Evolutionary conservation across 2,888 invertebrate genomes (phyloP).

Genomic region (Antheraea yamamai): DNA sequence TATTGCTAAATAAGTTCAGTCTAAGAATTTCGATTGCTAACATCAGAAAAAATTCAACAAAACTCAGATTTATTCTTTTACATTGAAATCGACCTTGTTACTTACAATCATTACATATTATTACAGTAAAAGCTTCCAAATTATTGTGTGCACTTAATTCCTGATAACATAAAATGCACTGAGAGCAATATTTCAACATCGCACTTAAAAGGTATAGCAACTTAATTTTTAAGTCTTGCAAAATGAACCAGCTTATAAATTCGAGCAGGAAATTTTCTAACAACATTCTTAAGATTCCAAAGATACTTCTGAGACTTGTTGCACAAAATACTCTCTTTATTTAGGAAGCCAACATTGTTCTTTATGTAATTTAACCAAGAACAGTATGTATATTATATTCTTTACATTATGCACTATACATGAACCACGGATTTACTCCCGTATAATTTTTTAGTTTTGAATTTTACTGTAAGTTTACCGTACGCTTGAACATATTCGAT

Average conservation of each 20-base stretch:
- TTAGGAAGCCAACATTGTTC: not conserved
- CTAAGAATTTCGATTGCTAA: not conserved
- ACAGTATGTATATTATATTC: no score
- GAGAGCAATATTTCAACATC: constrained; percentile 7
- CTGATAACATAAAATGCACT: not conserved
- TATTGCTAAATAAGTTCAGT: no score
- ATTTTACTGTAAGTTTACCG: no score
- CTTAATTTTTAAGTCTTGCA: not conserved
- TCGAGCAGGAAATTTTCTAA: not conserved
- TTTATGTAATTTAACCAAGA: no score
- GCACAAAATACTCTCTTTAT: not conserved
- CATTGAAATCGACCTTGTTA: not conserved
- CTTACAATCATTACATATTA: not conserved
- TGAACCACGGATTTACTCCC: no score
- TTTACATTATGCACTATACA: no score
- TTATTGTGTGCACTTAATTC: not conserved
- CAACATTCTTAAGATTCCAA: not conserved
- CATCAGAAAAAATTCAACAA: not conserved
- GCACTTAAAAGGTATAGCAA: constrained; percentile 6
- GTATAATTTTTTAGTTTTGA: no score
- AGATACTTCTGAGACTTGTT: not conserved
- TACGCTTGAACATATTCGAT: no score
- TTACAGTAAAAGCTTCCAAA: not conserved
- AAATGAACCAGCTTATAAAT: not conserved
- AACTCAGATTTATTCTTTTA: not conserved